phyloP scores from a whole-genome alignment of 2,113 vertebrate genomes.

The Callipepla californica region DNA sequence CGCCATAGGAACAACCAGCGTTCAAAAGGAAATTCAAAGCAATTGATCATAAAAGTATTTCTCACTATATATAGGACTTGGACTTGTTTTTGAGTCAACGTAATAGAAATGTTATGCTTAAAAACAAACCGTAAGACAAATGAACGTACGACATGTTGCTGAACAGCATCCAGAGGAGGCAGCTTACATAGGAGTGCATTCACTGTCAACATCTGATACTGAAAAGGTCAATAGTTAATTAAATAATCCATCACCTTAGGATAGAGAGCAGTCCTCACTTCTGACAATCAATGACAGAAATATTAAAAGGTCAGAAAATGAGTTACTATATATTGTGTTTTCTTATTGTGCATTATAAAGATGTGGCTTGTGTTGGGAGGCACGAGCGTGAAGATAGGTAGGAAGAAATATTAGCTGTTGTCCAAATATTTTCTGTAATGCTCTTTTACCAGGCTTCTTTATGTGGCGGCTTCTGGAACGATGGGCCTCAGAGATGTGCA shows the following conservation, averaged over 20 bases:
- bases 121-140: constrained; percentile 56
- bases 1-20: not conserved
- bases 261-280: constrained; percentile 88
- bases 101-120: constrained; percentile 70
- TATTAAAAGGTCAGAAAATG: constrained; percentile 98
- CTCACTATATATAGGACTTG: not conserved
- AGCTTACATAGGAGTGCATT: constrained; percentile 88
- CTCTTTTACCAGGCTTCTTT: constrained; percentile 10
- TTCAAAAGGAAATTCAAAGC: not conserved
- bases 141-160: constrained; percentile 80
- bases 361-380: constrained; percentile 63
- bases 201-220: constrained; percentile 92
- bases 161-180: constrained; percentile 83
- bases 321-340: constrained; percentile 84
- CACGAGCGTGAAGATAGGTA: constrained; percentile 24
- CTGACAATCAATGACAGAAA: constrained; percentile 93
- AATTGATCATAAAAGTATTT: not conserved
- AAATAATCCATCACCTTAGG: constrained; percentile 99
- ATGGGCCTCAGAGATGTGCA: not conserved
- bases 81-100: not conserved
- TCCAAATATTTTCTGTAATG: constrained; percentile 45
- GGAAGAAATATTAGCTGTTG: constrained; percentile 46
- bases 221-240: constrained; percentile 99
- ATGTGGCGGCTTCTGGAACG: not conserved
- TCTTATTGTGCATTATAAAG: constrained; percentile 79